phyloP scores from a whole-genome alignment of 2,888 invertebrate species.

The Onchidella celtica region DNA sequence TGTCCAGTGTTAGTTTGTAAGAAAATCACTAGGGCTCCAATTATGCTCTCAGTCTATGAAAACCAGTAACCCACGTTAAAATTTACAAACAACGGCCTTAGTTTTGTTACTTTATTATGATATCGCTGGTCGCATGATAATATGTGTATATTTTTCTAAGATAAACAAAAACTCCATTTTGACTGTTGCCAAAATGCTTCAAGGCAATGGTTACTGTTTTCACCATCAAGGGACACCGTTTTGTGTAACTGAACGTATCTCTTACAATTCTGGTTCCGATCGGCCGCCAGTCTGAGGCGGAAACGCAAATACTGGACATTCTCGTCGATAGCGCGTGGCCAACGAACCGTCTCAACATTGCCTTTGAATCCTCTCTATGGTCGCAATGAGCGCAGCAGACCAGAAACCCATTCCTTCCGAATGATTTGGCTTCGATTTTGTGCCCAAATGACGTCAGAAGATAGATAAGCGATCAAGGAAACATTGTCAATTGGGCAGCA shows the following conservation, averaged over 20 bases:
- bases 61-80: too few species aligned
- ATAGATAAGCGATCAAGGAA: neutral
- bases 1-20: too few species aligned
- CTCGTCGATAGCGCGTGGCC: neutral
- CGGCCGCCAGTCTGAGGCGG: neutral
- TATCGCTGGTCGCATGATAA: too few species aligned
- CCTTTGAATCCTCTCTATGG: neutral
- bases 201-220: too few species aligned
- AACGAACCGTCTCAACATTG: neutral
- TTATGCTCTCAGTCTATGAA: too few species aligned
- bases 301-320: neutral
- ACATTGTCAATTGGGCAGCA: neutral
- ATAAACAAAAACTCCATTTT: too few species aligned
- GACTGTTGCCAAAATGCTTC: too few species aligned
- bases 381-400: neutral
- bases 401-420: neutral
- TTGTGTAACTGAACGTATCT: neutral
- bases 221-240: too few species aligned
- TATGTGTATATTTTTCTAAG: too few species aligned
- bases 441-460: neutral
- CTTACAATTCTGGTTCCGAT: neutral
- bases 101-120: too few species aligned
- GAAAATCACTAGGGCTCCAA: too few species aligned
- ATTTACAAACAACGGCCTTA: too few species aligned
- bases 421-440: neutral